Conservation (phyloP, 2,888 invertebrate species). For the Camponotus fellah region DNA sequence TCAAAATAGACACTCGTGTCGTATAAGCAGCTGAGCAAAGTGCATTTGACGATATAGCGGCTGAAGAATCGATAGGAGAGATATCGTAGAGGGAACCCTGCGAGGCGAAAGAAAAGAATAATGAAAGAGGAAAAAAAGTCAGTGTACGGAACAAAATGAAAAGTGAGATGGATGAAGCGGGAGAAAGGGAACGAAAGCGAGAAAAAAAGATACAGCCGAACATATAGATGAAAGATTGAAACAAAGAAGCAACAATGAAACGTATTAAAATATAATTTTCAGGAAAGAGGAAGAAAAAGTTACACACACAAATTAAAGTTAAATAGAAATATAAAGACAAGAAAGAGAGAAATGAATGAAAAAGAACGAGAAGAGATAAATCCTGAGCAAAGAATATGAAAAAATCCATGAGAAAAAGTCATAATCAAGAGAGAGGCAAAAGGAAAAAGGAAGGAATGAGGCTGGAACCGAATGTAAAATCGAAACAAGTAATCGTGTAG, state of each 20-base stretch:
- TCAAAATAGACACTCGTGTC: conserved; percentile 63
- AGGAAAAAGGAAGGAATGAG: conserved; percentile 24
- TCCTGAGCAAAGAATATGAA: conserved; percentile 6
- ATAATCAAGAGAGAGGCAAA: background rate
- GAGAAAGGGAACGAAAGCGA: background rate
- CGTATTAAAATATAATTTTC: conserved; percentile 29
- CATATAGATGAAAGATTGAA: background rate
- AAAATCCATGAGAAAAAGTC: conserved; percentile 10
- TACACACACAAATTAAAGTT: conserved; percentile 25
- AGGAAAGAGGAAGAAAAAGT: background rate
- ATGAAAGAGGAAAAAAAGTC: background rate
- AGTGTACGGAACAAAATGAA: background rate
- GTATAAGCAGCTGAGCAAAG: conserved; percentile 18
- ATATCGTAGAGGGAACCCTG: background rate
- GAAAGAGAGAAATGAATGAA: conserved; percentile 16
- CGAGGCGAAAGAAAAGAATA: conserved; percentile 12
- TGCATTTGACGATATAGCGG: conserved; percentile 44
- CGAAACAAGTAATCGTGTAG: background rate
- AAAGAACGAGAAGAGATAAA: conserved; percentile 5
- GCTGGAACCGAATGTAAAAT: conserved; percentile 21
- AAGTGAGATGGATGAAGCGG: conserved; percentile 2
- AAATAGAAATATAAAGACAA: conserved; percentile 26
- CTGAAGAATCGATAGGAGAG: conserved; percentile 28
- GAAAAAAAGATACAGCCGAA: background rate
- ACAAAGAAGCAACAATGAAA: conserved; percentile 8